phyloP scores from a whole-genome alignment of 2,888 invertebrate genomes.

The Torymus auratus region DNA sequence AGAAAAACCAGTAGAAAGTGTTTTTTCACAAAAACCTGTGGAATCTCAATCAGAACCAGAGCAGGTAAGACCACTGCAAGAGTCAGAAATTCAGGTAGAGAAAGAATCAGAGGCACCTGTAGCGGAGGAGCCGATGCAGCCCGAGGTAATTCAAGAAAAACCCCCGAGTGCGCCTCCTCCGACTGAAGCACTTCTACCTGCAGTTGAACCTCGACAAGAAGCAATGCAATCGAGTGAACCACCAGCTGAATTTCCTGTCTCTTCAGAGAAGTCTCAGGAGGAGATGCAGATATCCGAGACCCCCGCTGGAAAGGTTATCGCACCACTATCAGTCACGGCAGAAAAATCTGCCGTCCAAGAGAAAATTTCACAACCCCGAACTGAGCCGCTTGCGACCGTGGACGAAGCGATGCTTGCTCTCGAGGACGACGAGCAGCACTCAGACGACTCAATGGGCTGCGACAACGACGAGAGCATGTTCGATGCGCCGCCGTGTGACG shows the following conservation, averaged over 20 bases:
- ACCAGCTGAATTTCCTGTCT: not conserved
- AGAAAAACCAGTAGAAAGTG: not conserved
- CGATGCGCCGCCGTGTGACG: conserved; percentile 55
- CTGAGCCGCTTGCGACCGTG: not conserved
- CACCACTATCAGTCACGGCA: too few species aligned
- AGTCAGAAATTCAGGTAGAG: not conserved
- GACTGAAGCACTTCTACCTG: not conserved
- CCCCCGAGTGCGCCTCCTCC: not conserved
- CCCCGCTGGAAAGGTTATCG: too few species aligned
- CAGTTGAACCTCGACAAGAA: not conserved
- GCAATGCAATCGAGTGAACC: conserved; percentile 49
- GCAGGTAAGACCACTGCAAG: not conserved
- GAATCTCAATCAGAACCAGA: not conserved
- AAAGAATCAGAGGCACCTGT: not conserved
- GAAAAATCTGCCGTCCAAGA: not conserved
- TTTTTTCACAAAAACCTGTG: not conserved
- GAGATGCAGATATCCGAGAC: not conserved
- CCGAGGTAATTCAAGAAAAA: conserved; percentile 1
- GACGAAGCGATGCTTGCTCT: conserved; percentile 16
- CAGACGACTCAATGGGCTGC: conserved; percentile 22
- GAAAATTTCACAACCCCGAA: too few species aligned
- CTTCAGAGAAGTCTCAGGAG: not conserved
- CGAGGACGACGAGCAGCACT: conserved; percentile 37
- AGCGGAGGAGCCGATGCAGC: not conserved
- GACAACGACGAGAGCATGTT: conserved; percentile 59